Base-by-base conservation (phyloP, 2,888 invertebrate genomes). In the Phlogophora meticulosa region DNA sequence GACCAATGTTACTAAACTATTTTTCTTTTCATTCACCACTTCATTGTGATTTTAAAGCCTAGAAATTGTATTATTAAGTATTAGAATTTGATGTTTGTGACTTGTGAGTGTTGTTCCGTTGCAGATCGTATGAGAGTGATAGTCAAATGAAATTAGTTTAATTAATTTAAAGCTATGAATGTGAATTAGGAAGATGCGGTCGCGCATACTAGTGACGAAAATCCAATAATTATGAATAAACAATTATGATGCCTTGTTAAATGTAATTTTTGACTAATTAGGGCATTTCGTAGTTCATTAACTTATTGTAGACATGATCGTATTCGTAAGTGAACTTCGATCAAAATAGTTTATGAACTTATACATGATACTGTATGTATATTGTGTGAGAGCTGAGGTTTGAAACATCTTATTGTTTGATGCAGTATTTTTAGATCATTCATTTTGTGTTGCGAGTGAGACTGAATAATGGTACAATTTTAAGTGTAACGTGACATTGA, bases 151-250 rank as follows among this genome's bases (percentile, higher is more conserved):
- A 92, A 92, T 93, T 94, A 95, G 94, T 92, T 92, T 93, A 93
- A 93, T 93, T 91, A 90, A 89, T 95, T 94, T 94, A 94, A 88
- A 88, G 91, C 84, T 92, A 93, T 94, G 93, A 94, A 94, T 94
- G 94, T 91, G 83, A 84, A 88, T 93, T 95, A 95, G 91, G 93
- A 94, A 94, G 86, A 93, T 95, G 95, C 95, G 95, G 95, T 95
- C 95, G 95, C 95, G 95, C 95, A 95, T 93, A 94, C 88, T 95
- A 95, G 93, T 94, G 89, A 95, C 95, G 95, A 94, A 93, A 94
- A 95, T 95, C 95, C 95, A 95, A 95, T 95, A 95, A 95, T 94
- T 92, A 94, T 91, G 92, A 90, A 92, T 92, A 89, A 91, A 89
- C 90, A 83, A 82, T 85, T 86, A 90, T 89, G 92, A 93, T 94